phyloP scores from a whole-genome alignment of 2,888 invertebrate species.

The Beris chalybata region DNA sequence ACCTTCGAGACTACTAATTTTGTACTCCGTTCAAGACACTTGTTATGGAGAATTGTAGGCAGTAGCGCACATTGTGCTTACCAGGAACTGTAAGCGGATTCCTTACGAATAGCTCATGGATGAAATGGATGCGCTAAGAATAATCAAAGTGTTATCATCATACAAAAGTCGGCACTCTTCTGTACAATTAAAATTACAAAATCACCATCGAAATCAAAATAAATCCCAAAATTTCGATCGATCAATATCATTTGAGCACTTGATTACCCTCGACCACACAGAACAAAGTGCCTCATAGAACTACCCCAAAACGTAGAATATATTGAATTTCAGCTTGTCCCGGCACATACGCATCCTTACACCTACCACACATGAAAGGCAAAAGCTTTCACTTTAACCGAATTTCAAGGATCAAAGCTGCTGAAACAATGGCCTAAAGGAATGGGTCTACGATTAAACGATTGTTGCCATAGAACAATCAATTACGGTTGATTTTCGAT shows the following conservation, averaged over 20 bases:
- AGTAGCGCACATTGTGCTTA: no score
- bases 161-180: no score
- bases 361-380: not conserved
- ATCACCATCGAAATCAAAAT: no score
- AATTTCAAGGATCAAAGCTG: conserved; percentile 20
- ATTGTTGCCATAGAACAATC: conserved; percentile 19
- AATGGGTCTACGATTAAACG: conserved; percentile 15
- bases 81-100: no score
- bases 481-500: conserved; percentile 9
- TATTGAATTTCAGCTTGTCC: not conserved
- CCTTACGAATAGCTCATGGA: no score
- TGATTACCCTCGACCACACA: conserved; percentile 2
- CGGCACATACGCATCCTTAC: not conserved
- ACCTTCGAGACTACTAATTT: no score
- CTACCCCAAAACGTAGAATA: conserved; percentile 13
- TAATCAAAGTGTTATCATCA: no score
- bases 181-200: no score
- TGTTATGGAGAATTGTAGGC: no score
- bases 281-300: conserved; percentile 14
- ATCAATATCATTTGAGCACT: conserved; percentile 21
- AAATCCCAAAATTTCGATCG: conserved; percentile 12
- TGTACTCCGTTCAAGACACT: no score
- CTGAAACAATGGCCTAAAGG: conserved; percentile 14
- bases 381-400: not conserved
- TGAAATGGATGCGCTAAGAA: no score